Evolutionary conservation across 1,140 invertebrate genomes (phyloP).

Genomic region (Formica selysi): DNA sequence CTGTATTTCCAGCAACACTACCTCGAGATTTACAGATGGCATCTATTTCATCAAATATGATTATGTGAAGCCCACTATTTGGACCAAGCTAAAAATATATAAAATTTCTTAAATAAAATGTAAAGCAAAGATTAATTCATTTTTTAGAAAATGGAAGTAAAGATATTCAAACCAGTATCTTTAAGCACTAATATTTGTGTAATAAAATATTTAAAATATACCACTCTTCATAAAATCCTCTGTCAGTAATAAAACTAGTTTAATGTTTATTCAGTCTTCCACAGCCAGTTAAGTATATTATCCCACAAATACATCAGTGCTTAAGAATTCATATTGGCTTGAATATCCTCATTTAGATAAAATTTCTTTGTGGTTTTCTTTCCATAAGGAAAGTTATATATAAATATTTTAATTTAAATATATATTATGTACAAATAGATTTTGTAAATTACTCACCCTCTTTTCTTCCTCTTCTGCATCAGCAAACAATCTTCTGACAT

Average conservation of each 20-base stretch:
- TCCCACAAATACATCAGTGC: too few species aligned
- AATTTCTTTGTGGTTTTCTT: background rate
- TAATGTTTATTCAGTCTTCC: too few species aligned
- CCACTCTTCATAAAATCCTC: too few species aligned
- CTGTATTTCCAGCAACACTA: slow-evolving; percentile 96
- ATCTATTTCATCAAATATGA: slow-evolving; percentile 99
- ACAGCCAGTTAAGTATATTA: too few species aligned
- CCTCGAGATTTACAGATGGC: slow-evolving; percentile 99
- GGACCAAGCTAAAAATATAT: slow-evolving; percentile 90
- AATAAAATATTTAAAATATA: too few species aligned
- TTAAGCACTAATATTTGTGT: too few species aligned
- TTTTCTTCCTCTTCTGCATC: slow-evolving; percentile 99
- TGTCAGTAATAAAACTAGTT: too few species aligned
- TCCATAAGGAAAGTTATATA: background rate
- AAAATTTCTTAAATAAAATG: background rate
- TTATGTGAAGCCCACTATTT: slow-evolving; percentile 99
- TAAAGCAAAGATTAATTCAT: too few species aligned
- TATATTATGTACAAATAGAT: background rate
- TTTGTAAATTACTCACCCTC: slow-evolving; percentile 88
- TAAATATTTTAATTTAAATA: slow-evolving; percentile 10
- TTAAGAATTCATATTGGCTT: too few species aligned
- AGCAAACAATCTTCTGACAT: slow-evolving; percentile 98
- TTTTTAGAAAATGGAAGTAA: too few species aligned
- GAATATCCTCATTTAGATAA: too few species aligned
- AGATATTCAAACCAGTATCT: too few species aligned